These are phyloP conservation scores for Crypturellus tataupa DNA, from an alignment of 2,797 vertebrate genomes.

Conservation along the genomic window DNA sequence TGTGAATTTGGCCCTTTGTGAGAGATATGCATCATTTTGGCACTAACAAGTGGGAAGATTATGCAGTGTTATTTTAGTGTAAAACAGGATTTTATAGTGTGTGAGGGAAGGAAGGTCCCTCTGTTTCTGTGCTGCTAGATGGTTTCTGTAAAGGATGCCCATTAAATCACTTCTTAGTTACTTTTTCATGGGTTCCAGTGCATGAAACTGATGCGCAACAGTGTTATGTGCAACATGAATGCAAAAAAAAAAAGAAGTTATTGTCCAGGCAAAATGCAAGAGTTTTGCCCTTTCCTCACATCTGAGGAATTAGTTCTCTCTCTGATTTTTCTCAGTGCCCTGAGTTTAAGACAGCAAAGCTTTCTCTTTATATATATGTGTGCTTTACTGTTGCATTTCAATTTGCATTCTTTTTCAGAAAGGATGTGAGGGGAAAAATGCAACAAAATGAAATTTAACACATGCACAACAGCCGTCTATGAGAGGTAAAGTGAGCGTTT, in stretches of 20 bases:
- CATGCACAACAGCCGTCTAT: not conserved
- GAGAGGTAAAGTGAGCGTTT: not conserved
- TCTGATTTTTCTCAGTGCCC: not conserved
- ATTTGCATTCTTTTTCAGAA: not conserved
- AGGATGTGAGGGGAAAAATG: not conserved
- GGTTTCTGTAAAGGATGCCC: not conserved
- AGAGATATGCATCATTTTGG: constrained; percentile 16
- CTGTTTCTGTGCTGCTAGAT: constrained; percentile 1
- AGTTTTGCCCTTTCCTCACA: not conserved
- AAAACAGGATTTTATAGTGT: not conserved
- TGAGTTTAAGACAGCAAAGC: not conserved
- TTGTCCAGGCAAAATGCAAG: not conserved
- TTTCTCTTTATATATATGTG: not conserved
- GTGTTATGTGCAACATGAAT: not conserved
- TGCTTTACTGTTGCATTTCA: constrained; percentile 1
- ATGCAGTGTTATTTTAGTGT: not conserved
- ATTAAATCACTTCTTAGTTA: not conserved
- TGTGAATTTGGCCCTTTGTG: constrained; percentile 38
- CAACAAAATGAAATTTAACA: not conserved
- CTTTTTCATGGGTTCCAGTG: not conserved
- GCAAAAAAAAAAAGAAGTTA: not conserved
- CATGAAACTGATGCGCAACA: not conserved
- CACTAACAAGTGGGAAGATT: not conserved
- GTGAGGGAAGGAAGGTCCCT: constrained; percentile 3
- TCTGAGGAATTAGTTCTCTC: not conserved